Evolutionary conservation across 1,140 invertebrate species (phyloP).

Genomic region (Drosophila serrata): DNA sequence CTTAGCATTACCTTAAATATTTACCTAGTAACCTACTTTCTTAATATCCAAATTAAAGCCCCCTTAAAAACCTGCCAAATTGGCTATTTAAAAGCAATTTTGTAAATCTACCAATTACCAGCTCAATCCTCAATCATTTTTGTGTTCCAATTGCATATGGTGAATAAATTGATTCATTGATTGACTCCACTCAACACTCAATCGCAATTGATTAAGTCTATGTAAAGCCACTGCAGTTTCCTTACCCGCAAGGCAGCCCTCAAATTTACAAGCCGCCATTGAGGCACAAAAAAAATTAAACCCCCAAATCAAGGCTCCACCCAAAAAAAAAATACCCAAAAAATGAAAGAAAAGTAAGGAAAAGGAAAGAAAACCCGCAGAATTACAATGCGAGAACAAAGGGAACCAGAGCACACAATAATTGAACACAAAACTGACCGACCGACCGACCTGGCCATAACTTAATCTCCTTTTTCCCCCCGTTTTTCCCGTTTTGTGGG

Average conservation of each 20-base stretch:
- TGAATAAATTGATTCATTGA: conserved; percentile 8
- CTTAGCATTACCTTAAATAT: not conserved
- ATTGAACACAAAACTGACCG: conserved; percentile 34
- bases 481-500: not conserved
- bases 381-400: conserved; percentile 52
- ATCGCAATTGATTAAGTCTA: conserved; percentile 33
- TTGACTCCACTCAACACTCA: conserved; percentile 27
- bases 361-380: conserved; percentile 10
- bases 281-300: conserved; percentile 13
- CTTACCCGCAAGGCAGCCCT: conserved; percentile 19
- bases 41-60: not conserved
- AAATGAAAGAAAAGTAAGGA: too few species aligned
- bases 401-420: conserved; percentile 49
- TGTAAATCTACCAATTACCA: conserved; percentile 19
- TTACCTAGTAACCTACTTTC: conserved; percentile 1
- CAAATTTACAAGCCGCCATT: conserved; percentile 57
- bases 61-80: conserved; percentile 7
- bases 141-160: conserved; percentile 4
- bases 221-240: conserved; percentile 26
- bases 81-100: conserved; percentile 19
- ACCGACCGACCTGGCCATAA: conserved; percentile 41
- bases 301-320: conserved; percentile 26
- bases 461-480: conserved; percentile 31
- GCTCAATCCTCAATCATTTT: not conserved
- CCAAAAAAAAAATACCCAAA: conserved; percentile 12